Base-by-base conservation (phyloP, 2,888 invertebrate species). In the Lordiphosa andalusiaca region DNA sequence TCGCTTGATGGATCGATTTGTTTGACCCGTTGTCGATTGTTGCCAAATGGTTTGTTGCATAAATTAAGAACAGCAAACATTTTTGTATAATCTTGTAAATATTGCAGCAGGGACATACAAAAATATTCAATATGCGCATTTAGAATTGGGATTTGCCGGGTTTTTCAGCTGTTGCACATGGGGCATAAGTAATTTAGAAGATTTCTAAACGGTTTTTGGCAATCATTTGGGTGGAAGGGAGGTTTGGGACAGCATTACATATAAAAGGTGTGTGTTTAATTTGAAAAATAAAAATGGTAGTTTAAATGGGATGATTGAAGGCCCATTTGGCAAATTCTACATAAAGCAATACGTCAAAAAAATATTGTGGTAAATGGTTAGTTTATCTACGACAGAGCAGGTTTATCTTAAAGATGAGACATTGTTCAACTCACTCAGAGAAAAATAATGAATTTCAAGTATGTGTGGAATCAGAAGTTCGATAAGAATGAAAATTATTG, bases 41-140 rank as follows among this genome's bases (percentile, higher is more conserved):
- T 36, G 49, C 57, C 65, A 62, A 78, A 61, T 62, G 64, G 57
- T 51, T 65, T 74, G 52, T 59, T 63, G 84, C 67, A 80, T 75
- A 76, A 63, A 80, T 83, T 83, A 65, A 69, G 60, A 69, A 33
- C 10, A 33, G 16, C 44, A 44, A 44, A 44, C 13, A 6, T 10
- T 13, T 6, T 10, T 68, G 33, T 69, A 38, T 59, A 58, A 60
- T 52, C 56, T 61, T 73, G 71, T 59, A 62, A 65, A 73, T 65
- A 63, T 63, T 63, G 57, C 41, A 50, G 37, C 36, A 39, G 37
- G 30, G 21, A n/a, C 40, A n/a, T 21, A 62, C 56, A 55, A 66
- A 48, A 49, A 41, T 35, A 36, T 44, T 54, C 44, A 38, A 56
- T 65, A 50, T 63, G 53, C 41, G 53, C 50, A 47, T 12, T 37